Base-by-base conservation (phyloP, 2,888 invertebrate genomes). In the Nymphalis urticae region DNA sequence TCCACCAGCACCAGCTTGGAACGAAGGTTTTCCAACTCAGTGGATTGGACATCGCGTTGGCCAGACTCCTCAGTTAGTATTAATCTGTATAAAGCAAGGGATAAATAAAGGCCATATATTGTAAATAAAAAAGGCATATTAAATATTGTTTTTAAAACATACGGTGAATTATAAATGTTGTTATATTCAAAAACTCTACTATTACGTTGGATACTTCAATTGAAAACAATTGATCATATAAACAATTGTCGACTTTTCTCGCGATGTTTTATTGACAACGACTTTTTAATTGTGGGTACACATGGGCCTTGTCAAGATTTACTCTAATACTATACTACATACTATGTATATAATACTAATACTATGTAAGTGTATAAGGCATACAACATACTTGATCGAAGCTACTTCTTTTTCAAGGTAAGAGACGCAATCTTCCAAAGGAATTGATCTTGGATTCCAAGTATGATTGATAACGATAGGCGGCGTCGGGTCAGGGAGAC, bases 351-450 rank as follows among this genome's bases (percentile, higher is more conserved):
- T 21, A 21, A 21, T 21, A 21, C 21, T 21, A 21, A 21, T 21
- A 21, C 21, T 21, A 21, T 21, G 21, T 21, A 21, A n/a, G 2
- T 24, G 24, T 42, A 42, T 42, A 42, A 42, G 13, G 42, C 10
- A 13, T 13, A 42, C 42, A 24, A 72, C 84, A 80, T 76, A 92
- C 92, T 89, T 92, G 71, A 92, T 88, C 66, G 81, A 81, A 66
- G 89, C 80, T 16, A 92, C 84, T 76, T 92, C 92, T 66, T 89
- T 92, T 77, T 92, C 92, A 21, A 92, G 77, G 61, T 83, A 90
- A 0, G 86, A 82, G 59, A 92, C 84, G 70, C 91, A 90, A 74
- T 88, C 88, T 17, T 90, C 89, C 4, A 91, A 75, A 0, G 87
- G 82, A 0, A 79, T 75, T 0, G 82, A 70, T 5, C 76, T 75